phyloP scores from a whole-genome alignment of 2,888 invertebrate species.

The Andricus quercusramuli region DNA sequence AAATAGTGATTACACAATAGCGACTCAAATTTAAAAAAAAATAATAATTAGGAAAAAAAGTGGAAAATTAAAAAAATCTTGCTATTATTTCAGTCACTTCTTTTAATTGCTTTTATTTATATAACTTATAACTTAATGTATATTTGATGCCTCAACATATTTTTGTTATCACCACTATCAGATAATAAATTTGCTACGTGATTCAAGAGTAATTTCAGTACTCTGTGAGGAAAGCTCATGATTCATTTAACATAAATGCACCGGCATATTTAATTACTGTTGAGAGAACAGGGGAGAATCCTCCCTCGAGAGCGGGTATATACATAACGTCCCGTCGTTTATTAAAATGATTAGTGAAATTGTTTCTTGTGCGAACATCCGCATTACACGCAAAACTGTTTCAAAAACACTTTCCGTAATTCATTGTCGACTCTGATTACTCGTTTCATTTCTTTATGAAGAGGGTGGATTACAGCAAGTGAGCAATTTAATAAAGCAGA shows the following conservation, averaged over 20 bases:
- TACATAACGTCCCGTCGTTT: constrained; percentile 41
- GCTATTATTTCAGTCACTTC: too few species aligned
- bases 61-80: too few species aligned
- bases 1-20: background rate
- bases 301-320: constrained; percentile 15
- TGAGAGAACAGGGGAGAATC: background rate
- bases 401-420: background rate
- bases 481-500: background rate
- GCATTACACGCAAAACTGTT: background rate
- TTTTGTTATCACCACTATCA: background rate
- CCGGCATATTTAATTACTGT: constrained; percentile 53
- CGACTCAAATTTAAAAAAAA: background rate
- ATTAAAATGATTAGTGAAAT: constrained; percentile 50
- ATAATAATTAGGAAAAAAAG: background rate
- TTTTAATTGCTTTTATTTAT: too few species aligned
- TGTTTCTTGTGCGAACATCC: constrained; percentile 14
- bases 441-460: constrained; percentile 3
- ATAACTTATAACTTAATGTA: too few species aligned
- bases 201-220: constrained; percentile 42
- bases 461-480: background rate
- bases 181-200: background rate
- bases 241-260: constrained; percentile 47
- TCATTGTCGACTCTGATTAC: background rate
- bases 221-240: constrained; percentile 38
- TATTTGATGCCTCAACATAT: too few species aligned